These are phyloP conservation scores for Volucella inanis DNA, from an alignment of 2,888 invertebrate species.

Conservation along the genomic window DNA sequence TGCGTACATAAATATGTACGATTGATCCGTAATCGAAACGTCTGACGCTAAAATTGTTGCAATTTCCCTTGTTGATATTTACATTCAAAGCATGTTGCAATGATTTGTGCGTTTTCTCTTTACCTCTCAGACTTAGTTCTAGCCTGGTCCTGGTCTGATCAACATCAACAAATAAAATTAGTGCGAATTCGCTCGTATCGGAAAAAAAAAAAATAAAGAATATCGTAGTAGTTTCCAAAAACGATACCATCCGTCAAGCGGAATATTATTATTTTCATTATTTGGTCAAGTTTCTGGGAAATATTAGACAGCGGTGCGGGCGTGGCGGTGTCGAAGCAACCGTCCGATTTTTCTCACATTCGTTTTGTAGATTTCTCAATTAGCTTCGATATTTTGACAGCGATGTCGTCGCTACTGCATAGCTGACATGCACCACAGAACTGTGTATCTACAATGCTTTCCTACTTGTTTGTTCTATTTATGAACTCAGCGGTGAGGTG, in stretches of 20 bases:
- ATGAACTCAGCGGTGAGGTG: background rate
- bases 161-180: constrained; percentile 53
- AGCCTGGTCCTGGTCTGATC: background rate
- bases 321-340: background rate
- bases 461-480: constrained; percentile 9
- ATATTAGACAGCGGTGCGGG: background rate
- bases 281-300: constrained; percentile 46
- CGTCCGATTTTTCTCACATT: constrained; percentile 14
- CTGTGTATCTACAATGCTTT: constrained; percentile 27
- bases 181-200: constrained; percentile 9
- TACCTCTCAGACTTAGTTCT: background rate
- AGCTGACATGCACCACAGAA: background rate
- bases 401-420: constrained; percentile 12
- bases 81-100: constrained; percentile 31
- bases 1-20: too few relatives aligned
- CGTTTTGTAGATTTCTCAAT: constrained; percentile 54
- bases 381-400: constrained; percentile 65
- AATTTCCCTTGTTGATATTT: constrained; percentile 52
- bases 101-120: background rate
- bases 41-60: constrained; percentile 27
- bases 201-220: constrained; percentile 19
- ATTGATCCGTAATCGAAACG: background rate
- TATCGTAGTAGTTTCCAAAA: constrained; percentile 28
- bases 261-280: constrained; percentile 52
- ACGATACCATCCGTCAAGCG: constrained; percentile 48